Evolutionary conservation across 2,888 invertebrate species (phyloP).

Genomic region (Theristus sp.): DNA sequence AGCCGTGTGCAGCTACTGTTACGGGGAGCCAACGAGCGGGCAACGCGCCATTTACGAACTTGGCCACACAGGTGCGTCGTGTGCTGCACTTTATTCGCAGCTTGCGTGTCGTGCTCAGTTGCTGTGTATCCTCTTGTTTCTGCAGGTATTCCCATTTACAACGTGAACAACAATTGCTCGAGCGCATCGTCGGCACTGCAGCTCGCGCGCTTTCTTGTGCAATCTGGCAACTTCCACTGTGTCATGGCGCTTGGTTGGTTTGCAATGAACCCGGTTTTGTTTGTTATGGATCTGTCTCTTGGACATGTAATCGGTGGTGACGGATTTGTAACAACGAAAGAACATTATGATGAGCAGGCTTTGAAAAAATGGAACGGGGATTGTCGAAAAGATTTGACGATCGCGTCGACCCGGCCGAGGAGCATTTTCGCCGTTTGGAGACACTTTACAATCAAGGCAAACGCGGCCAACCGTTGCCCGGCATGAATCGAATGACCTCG

Average conservation of each 20-base stretch:
- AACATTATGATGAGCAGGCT: no score
- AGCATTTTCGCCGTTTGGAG: slow-evolving; percentile 26
- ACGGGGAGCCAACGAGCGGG: slow-evolving; percentile 71
- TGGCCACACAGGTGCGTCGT: slow-evolving; percentile 69
- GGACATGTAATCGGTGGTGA: no score
- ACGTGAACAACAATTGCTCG: slow-evolving; percentile 80
- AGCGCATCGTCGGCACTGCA: slow-evolving; percentile 77
- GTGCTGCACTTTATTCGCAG: no score
- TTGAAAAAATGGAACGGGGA: slow-evolving; percentile 88
- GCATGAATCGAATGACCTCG: slow-evolving; percentile 25
- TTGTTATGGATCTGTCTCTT: no score
- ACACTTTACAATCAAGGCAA: slow-evolving; percentile 12
- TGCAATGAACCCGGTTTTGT: no score
- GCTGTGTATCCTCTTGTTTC: no score
- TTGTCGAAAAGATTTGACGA: slow-evolving; percentile 33
- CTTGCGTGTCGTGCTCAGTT: no score
- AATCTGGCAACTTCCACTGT: slow-evolving; percentile 52
- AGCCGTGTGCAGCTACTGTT: slow-evolving; percentile 4
- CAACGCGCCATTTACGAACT: slow-evolving; percentile 78
- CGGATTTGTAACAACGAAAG: no score
- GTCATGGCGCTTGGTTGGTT: slow-evolving; percentile 69
- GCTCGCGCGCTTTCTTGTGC: slow-evolving; percentile 67
- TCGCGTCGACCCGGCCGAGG: slow-evolving; percentile 20
- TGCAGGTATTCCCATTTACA: slow-evolving; percentile 8
- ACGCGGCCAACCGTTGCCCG: no score